Conservation (phyloP, 2,113 vertebrate species). For the Proterorhinus semilunaris region DNA sequence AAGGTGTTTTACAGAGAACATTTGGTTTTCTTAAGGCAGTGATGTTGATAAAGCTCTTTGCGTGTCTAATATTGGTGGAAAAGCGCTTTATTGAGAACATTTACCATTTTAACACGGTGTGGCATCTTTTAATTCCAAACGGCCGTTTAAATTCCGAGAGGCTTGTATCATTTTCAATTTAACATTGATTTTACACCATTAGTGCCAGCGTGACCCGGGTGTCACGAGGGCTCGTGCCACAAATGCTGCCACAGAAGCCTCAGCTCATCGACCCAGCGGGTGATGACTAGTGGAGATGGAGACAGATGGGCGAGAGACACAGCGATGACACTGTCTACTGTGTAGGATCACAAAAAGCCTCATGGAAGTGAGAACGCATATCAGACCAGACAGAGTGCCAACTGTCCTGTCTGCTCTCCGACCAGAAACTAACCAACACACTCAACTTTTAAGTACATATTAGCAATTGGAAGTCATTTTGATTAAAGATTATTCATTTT, state of each 20-base stretch:
- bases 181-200: constrained; percentile 22
- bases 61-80: too few relatives aligned
- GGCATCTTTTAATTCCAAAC: too few relatives aligned
- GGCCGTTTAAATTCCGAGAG: neutral
- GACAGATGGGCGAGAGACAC: constrained; percentile 71
- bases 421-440: constrained; percentile 58
- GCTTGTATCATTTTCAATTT: neutral
- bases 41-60: too few relatives aligned
- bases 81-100: too few relatives aligned
- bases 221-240: constrained; percentile 59
- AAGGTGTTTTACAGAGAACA: too few relatives aligned
- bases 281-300: constrained; percentile 69
- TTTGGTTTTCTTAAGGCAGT: too few relatives aligned
- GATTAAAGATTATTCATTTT: too few relatives aligned
- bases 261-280: constrained; percentile 62
- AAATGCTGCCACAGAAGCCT: constrained; percentile 62
- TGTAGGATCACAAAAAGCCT: constrained; percentile 75
- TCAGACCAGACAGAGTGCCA: constrained; percentile 59
- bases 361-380: constrained; percentile 74
- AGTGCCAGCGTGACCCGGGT: constrained; percentile 47
- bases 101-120: too few relatives aligned
- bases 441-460: constrained; percentile 24
- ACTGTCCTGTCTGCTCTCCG: constrained; percentile 55
- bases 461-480: too few relatives aligned
- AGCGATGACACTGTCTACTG: constrained; percentile 74